Conservation (phyloP, 2,797 vertebrate species). For the Furcifer pardalis region DNA sequence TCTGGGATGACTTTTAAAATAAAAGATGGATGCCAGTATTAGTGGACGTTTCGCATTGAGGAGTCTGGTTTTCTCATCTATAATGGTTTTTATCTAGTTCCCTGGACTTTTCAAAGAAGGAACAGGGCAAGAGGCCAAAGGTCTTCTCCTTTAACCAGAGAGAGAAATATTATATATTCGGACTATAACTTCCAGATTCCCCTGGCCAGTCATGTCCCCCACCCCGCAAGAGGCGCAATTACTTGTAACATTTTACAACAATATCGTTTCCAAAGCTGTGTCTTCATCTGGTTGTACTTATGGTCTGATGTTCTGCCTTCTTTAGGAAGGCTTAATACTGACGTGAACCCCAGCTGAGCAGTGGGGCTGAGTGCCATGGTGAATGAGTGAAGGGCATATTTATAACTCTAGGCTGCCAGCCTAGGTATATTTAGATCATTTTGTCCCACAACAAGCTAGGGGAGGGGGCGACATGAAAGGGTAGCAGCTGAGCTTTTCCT, state of each 20-base stretch:
- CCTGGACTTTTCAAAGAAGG: too few species aligned
- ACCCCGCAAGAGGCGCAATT: too few species aligned
- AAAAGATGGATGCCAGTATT: not conserved
- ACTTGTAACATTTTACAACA: too few species aligned
- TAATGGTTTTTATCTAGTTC: too few species aligned
- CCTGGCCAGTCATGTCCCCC: too few species aligned
- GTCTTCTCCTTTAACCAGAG: not conserved
- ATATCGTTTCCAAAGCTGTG: too few species aligned
- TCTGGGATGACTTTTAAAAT: too few species aligned
- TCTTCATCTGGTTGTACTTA: not conserved
- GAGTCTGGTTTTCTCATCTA: too few species aligned
- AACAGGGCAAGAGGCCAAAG: not conserved
- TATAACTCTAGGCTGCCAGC: conserved; percentile 32
- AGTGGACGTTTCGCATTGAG: not conserved
- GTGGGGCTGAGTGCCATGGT: conserved; percentile 4
- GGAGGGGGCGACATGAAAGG: not conserved
- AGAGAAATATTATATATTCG: too few species aligned
- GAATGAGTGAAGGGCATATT: conserved; percentile 21
- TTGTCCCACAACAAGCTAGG: not conserved
- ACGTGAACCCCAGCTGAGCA: not conserved
- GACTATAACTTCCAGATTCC: too few species aligned
- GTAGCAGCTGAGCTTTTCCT: not conserved
- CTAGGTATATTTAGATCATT: conserved; percentile 32
- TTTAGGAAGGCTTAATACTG: not conserved
- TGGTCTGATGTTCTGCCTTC: not conserved